These are phyloP conservation scores for Odobenus rosmarus DNA, from an alignment of 2,113 vertebrate species.

Conservation along the genomic window DNA sequence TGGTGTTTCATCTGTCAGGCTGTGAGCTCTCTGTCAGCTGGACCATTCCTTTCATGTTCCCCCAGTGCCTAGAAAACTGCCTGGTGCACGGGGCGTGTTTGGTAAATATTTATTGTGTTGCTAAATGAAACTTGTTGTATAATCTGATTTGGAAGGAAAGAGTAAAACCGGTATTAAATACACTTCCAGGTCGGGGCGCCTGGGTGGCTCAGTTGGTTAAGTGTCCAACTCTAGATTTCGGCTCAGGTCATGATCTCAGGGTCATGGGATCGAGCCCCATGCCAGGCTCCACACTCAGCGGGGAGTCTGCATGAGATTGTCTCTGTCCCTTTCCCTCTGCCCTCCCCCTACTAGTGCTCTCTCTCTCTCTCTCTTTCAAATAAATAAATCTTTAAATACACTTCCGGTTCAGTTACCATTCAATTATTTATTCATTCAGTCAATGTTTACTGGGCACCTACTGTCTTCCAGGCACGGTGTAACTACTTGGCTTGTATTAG, in stretches of 20 bases:
- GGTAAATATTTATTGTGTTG: neutral
- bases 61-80: neutral
- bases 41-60: too few relatives aligned
- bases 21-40: too few relatives aligned
- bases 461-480: neutral
- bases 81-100: rapidly evolving
- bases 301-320: neutral
- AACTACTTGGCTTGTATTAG: neutral
- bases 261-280: neutral
- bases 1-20: rapidly evolving
- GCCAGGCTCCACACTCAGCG: neutral
- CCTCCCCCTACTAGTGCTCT: neutral
- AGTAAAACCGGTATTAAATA: neutral
- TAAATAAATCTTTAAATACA: neutral
- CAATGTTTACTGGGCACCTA: neutral
- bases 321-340: neutral
- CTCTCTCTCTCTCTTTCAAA: neutral
- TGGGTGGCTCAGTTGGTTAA: neutral
- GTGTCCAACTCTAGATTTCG: neutral
- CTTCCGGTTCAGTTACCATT: neutral
- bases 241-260: neutral
- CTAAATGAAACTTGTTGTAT: neutral
- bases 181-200: neutral
- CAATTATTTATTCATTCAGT: neutral
- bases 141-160: neutral